Evolutionary conservation across 2,113 vertebrate genomes (phyloP).

Genomic region (Pterocles gutturalis): DNA sequence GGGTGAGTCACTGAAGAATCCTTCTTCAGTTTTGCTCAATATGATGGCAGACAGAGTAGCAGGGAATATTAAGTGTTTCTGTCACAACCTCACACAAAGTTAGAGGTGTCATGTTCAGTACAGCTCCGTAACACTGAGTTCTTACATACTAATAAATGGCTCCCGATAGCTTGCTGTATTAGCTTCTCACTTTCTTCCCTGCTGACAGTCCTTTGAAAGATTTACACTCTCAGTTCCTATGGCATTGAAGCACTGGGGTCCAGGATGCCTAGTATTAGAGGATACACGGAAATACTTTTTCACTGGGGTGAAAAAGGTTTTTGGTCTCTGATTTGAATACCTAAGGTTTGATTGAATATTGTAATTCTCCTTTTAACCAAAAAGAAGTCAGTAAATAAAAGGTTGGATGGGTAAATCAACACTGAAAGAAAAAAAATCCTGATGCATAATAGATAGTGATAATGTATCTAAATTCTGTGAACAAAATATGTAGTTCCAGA

Average conservation of each 20-base stretch:
- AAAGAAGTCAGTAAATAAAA: not conserved
- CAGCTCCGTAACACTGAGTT: not conserved
- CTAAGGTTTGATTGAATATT: not conserved
- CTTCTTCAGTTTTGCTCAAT: not conserved
- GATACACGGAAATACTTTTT: not conserved
- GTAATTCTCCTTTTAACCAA: not conserved
- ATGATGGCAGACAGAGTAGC: not conserved
- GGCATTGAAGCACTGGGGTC: not conserved
- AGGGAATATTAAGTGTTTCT: not conserved
- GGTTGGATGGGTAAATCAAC: not conserved
- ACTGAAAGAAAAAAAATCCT: not conserved
- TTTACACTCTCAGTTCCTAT: not conserved
- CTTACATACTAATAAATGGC: not conserved
- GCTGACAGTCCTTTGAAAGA: not conserved
- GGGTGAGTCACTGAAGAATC: not conserved
- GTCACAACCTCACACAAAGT: not conserved
- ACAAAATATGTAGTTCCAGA: not conserved
- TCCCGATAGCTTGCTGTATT: not conserved
- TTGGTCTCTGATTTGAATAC: not conserved
- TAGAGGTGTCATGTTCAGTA: not conserved
- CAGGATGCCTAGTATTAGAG: not conserved
- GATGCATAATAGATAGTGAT: not conserved
- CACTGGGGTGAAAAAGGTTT: not conserved
- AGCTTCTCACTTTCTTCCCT: not conserved
- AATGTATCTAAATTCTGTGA: not conserved